Conservation (phyloP, 2,888 invertebrate genomes). For the Apodemia duryi region DNA sequence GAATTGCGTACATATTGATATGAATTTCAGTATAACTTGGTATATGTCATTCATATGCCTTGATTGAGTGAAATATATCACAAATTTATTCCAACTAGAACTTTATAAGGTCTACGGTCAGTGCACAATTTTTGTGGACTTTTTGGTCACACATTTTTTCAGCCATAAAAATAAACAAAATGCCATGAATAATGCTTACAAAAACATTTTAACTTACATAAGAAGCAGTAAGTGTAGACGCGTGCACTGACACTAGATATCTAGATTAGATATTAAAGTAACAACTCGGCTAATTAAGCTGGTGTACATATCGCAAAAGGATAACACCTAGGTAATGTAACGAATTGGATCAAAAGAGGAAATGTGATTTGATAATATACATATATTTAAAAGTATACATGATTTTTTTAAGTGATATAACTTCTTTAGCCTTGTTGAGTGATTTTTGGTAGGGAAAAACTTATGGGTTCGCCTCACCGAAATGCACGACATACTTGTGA, state of each 20-base stretch:
- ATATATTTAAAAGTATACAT: too few relatives aligned
- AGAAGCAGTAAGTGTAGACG: not conserved
- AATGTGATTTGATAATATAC: constrained; percentile 7
- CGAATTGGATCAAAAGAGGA: constrained; percentile 7
- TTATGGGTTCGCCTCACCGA: too few relatives aligned
- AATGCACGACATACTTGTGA: too few relatives aligned
- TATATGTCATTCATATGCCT: not conserved
- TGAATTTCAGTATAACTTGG: not conserved
- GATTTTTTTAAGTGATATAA: too few relatives aligned
- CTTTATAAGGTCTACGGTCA: not conserved
- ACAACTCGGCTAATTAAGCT: constrained; percentile 3
- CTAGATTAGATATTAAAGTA: not conserved
- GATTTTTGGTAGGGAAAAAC: too few relatives aligned
- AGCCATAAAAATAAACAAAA: too few relatives aligned
- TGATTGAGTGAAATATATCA: not conserved
- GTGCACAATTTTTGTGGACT: not conserved
- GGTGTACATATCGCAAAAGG: constrained; percentile 47
- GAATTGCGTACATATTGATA: constrained; percentile 1
- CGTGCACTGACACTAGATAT: constrained; percentile 3
- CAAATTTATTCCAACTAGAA: not conserved
- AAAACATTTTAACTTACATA: not conserved
- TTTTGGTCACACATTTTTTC: not conserved
- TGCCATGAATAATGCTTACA: not conserved
- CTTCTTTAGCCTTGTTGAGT: too few relatives aligned
- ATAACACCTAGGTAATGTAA: constrained; percentile 30